These are phyloP conservation scores for Metridium senile DNA, from an alignment of 92 coral and sea anemone species.

Conservation along the genomic window DNA sequence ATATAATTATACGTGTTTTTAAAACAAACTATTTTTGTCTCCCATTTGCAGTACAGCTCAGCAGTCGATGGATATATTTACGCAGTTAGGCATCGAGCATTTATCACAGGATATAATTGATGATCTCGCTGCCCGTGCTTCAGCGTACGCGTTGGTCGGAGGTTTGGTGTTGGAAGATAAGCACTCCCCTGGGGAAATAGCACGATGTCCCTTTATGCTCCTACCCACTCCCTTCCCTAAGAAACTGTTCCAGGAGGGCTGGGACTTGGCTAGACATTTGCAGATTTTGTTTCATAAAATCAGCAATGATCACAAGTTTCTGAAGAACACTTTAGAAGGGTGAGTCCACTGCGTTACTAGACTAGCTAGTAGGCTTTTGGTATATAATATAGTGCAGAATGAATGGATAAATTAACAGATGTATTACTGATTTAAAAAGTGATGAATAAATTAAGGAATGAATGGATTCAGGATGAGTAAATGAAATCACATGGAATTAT, in stretches of 20 bases:
- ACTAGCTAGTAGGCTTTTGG: too few species aligned
- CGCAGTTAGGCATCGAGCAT: background rate
- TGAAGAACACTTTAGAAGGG: conserved; percentile 36
- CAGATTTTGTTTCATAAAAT: conserved; percentile 35
- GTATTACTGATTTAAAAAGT: too few species aligned
- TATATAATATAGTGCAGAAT: too few species aligned
- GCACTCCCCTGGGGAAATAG: background rate
- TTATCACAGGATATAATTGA: background rate
- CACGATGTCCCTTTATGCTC: conserved; percentile 27
- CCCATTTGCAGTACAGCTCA: too few species aligned
- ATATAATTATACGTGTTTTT: too few species aligned
- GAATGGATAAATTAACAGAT: too few species aligned
- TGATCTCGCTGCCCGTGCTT: background rate
- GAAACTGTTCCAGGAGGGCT: conserved; percentile 30
- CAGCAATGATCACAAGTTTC: conserved; percentile 36
- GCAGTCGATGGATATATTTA: background rate
- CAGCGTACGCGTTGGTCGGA: background rate
- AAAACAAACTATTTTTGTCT: too few species aligned
- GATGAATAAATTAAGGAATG: too few species aligned
- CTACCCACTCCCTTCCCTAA: conserved; percentile 48
- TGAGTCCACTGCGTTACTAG: too few species aligned
- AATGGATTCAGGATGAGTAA: too few species aligned
- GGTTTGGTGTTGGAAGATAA: background rate
- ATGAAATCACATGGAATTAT: too few species aligned
- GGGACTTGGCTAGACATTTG: conserved; percentile 28